Evolutionary conservation across 1,140 invertebrate genomes (phyloP).

Genomic region (Brachionus rubens): DNA sequence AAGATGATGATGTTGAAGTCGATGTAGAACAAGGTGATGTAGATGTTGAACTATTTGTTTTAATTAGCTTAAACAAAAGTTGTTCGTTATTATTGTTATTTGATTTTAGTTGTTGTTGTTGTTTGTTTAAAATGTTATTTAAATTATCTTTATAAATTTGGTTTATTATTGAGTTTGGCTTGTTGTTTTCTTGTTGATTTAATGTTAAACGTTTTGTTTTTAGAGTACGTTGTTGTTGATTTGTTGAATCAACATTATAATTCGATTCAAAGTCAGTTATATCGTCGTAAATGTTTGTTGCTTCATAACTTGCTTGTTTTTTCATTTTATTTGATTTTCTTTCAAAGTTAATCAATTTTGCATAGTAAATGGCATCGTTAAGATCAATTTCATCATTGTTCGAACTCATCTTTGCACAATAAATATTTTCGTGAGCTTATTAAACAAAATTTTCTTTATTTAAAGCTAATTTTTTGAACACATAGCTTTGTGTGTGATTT

Average conservation of each 20-base stretch:
- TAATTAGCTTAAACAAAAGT: constrained; percentile 38
- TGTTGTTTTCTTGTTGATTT: constrained; percentile 16
- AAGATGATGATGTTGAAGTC: not conserved
- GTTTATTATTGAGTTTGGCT: constrained; percentile 27
- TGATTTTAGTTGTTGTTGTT: not conserved
- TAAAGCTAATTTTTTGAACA: no score
- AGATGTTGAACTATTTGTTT: constrained; percentile 31
- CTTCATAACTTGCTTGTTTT: not conserved
- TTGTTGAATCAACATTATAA: not conserved
- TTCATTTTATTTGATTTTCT: not conserved
- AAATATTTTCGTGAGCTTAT: no score
- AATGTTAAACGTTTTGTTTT: constrained; percentile 39
- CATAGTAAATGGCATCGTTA: constrained; percentile 36
- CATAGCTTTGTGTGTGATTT: no score
- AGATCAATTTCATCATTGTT: not conserved
- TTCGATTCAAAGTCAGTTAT: not conserved
- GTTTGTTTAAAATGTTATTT: constrained; percentile 28
- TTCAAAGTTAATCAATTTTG: constrained; percentile 29
- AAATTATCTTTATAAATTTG: constrained; percentile 33
- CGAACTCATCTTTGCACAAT: not conserved
- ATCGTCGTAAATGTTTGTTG: constrained; percentile 15
- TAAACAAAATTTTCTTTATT: not conserved
- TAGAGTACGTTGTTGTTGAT: constrained; percentile 25
- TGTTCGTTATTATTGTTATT: constrained; percentile 23
- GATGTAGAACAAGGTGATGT: constrained; percentile 24